These are phyloP conservation scores for Macrotis lagotis DNA, from an alignment of 2,113 vertebrate genomes.

Conservation along the genomic window DNA sequence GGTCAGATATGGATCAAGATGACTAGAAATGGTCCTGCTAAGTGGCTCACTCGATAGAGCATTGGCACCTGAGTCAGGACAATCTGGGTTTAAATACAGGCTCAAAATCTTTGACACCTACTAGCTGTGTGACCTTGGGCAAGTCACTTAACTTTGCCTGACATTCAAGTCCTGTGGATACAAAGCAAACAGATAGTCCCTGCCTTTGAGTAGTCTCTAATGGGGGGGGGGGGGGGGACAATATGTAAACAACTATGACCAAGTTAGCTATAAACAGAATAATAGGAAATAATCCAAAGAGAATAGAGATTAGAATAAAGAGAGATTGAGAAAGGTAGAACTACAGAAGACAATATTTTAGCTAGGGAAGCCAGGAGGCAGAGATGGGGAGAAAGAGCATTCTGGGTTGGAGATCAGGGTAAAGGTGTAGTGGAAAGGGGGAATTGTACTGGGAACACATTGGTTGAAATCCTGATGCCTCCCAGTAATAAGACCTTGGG, in stretches of 20 bases:
- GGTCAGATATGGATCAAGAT: no score
- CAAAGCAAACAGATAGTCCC: background rate
- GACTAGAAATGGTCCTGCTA: no score
- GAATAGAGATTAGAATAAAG: background rate
- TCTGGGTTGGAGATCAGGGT: background rate
- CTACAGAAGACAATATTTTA: background rate
- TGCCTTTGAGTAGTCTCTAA: background rate
- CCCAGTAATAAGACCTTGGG: no score
- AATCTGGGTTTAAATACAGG: no score
- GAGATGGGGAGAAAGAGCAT: background rate
- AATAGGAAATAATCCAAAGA: background rate
- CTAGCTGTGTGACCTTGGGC: no score
- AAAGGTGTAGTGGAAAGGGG: background rate
- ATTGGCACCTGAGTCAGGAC: no score
- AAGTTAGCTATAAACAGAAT: background rate
- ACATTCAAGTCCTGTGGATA: background rate
- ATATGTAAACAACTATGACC: background rate
- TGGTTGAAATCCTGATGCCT: no score
- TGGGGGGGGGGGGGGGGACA: background rate
- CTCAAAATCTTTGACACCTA: no score
- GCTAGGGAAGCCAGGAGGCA: background rate
- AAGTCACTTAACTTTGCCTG: no score
- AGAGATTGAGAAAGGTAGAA: background rate
- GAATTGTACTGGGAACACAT: no score
- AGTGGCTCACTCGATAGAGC: no score